phyloP scores from a whole-genome alignment of 2,888 invertebrate genomes.

The Metalampra italica region DNA sequence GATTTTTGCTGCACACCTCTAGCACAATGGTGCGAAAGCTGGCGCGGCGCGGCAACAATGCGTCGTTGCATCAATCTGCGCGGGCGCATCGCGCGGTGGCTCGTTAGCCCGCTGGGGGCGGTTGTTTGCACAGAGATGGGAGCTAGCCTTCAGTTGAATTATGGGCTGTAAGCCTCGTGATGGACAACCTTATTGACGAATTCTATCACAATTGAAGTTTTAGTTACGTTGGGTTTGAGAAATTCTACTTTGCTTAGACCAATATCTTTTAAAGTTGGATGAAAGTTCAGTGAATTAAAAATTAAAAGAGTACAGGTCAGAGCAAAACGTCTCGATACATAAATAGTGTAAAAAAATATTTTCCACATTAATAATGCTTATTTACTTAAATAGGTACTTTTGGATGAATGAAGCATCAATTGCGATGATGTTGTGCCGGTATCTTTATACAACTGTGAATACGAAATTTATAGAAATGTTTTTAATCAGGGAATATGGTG shows the following conservation, averaged over 20 bases:
- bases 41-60: slow-evolving; percentile 72
- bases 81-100: slow-evolving; percentile 70
- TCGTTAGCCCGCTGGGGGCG: slow-evolving; percentile 68
- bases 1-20: slow-evolving; percentile 64
- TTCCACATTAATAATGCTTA: no score
- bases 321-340: no score
- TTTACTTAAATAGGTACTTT: no score
- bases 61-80: slow-evolving; percentile 64
- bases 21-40: slow-evolving; percentile 77
- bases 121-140: slow-evolving; percentile 54
- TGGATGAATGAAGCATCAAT: no score
- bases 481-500: not conserved
- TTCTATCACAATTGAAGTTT: not conserved
- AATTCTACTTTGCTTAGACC: not conserved
- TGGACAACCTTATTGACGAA: slow-evolving; percentile 34
- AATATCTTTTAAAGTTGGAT: not conserved
- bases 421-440: no score
- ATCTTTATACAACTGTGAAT: no score
- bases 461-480: not conserved
- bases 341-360: no score
- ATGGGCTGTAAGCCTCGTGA: slow-evolving; percentile 36
- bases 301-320: not conserved
- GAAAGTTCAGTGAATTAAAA: not conserved
- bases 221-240: not conserved
- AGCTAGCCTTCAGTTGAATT: slow-evolving; percentile 37